phyloP scores from a whole-genome alignment of 2,888 invertebrate species.

The Heliconius charithonia region DNA sequence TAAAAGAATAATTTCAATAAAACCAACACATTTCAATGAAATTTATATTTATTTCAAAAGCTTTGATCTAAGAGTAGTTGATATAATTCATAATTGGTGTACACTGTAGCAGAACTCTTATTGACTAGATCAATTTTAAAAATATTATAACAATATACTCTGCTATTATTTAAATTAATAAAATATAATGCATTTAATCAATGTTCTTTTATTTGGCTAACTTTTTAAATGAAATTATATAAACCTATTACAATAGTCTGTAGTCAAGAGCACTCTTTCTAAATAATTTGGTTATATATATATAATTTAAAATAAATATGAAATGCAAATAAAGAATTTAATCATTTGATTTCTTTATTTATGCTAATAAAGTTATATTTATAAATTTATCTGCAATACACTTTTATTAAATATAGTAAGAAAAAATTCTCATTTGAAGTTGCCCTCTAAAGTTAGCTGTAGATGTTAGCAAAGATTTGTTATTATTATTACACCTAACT shows the following conservation, averaged over 20 bases:
- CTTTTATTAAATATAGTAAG: neutral
- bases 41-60: slow-evolving; percentile 12
- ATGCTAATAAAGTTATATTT: neutral
- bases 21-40: neutral
- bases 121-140: slow-evolving; percentile 14
- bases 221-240: too few relatives aligned
- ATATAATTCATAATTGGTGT: neutral
- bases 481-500: neutral
- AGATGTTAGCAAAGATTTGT: neutral
- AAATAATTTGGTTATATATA: too few relatives aligned
- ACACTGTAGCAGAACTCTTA: slow-evolving; percentile 11
- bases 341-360: too few relatives aligned
- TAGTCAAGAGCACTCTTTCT: too few relatives aligned
- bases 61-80: neutral
- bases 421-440: too few relatives aligned
- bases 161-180: slow-evolving; percentile 5
- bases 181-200: neutral
- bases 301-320: too few relatives aligned
- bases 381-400: neutral
- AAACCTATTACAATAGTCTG: too few relatives aligned
- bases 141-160: slow-evolving; percentile 18
- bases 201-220: neutral
- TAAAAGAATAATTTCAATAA: neutral
- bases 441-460: neutral
- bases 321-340: too few relatives aligned